phyloP scores from a whole-genome alignment of 2,797 vertebrate genomes.

The Glossophaga mutica region DNA sequence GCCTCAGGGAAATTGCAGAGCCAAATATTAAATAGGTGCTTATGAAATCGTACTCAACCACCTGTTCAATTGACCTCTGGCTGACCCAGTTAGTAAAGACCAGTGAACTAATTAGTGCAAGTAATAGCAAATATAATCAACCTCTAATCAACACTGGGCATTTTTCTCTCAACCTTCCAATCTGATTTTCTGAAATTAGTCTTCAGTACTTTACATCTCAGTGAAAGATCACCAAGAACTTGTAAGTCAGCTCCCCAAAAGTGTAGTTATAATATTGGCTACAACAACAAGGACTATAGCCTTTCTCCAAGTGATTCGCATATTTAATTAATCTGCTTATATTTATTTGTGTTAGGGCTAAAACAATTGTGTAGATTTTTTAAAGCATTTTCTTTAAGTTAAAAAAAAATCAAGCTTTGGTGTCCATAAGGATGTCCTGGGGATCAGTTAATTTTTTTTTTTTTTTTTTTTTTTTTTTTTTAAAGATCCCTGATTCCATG shows the following conservation, averaged over 20 bases:
- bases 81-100: slow-evolving; percentile 76
- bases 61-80: slow-evolving; percentile 80
- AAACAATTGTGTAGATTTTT: neutral
- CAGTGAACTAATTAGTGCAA: slow-evolving; percentile 79
- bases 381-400: neutral
- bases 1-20: slow-evolving; percentile 80
- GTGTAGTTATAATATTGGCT: neutral
- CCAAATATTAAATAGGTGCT: slow-evolving; percentile 82
- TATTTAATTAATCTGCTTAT: neutral
- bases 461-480: too few species aligned
- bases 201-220: slow-evolving; percentile 28
- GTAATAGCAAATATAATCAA: slow-evolving; percentile 71
- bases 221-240: neutral
- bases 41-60: slow-evolving; percentile 80
- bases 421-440: neutral
- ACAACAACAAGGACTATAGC: neutral
- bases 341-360: neutral
- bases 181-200: slow-evolving; percentile 15
- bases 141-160: slow-evolving; percentile 49
- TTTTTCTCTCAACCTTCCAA: slow-evolving; percentile 19
- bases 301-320: neutral
- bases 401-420: neutral
- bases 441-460: neutral
- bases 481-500: neutral
- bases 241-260: neutral